Evolutionary conservation across 2,888 invertebrate species (phyloP).

Genomic region (Acanthoscelides obtectus): DNA sequence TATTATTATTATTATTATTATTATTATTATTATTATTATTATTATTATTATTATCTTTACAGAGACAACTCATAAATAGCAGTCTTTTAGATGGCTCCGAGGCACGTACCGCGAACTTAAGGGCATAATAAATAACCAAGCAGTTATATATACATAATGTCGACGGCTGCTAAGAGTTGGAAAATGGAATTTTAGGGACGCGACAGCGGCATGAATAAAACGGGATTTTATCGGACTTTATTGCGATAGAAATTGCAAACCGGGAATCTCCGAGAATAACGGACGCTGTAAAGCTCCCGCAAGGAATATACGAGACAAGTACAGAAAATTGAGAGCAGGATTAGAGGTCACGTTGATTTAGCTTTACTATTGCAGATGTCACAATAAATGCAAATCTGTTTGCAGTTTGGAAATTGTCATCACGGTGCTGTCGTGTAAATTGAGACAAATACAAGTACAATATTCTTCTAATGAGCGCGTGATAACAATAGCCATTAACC

Average conservation of each 20-base stretch:
- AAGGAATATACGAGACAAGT: background rate
- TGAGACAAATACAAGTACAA: no score
- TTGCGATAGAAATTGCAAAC: background rate
- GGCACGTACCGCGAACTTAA: background rate
- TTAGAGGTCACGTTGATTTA: background rate
- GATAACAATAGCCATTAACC: no score
- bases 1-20: no score
- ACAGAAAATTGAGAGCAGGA: background rate
- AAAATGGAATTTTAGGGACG: background rate
- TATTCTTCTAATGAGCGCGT: no score
- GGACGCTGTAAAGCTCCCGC: background rate
- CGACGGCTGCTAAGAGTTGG: background rate
- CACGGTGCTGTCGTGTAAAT: no score
- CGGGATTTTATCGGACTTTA: background rate
- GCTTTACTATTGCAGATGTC: no score
- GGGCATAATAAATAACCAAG: background rate
- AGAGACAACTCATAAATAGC: background rate
- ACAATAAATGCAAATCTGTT: no score
- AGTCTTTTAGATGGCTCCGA: background rate
- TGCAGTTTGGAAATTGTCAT: no score
- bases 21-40: no score
- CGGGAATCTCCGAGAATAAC: background rate
- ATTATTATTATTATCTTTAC: no score
- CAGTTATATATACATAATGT: background rate
- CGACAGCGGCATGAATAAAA: background rate